Evolutionary conservation across 2,113 vertebrate species (phyloP).

Genomic region (Willisornis vidua): DNA sequence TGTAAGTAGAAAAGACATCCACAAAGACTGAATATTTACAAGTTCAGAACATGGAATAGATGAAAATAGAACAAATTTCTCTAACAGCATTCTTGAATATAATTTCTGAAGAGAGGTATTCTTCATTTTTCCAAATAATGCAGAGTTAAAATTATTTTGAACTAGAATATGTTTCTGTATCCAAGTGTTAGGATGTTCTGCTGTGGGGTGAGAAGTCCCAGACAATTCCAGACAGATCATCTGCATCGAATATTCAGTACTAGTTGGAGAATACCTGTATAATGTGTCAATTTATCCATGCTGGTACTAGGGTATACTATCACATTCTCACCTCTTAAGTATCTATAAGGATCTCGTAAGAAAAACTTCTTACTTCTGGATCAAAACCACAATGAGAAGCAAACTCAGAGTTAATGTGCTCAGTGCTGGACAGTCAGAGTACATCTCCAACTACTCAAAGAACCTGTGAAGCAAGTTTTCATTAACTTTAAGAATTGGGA

Average conservation of each 20-base stretch:
- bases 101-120: not conserved
- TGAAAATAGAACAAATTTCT: not conserved
- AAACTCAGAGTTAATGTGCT: not conserved
- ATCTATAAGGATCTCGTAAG: not conserved
- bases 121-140: not conserved
- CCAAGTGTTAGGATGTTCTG: not conserved
- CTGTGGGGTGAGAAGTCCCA: not conserved
- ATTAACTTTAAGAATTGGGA: not conserved
- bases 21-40: not conserved
- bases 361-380: not conserved
- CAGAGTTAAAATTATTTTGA: not conserved
- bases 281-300: not conserved
- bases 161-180: not conserved
- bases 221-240: not conserved
- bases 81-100: not conserved
- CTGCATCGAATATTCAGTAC: not conserved
- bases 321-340: not conserved
- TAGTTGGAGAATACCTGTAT: not conserved
- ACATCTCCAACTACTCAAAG: not conserved
- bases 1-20: rapidly evolving
- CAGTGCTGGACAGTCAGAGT: not conserved
- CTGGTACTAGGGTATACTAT: not conserved
- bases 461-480: not conserved
- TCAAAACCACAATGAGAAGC: not conserved
- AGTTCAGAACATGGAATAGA: not conserved